phyloP scores from a whole-genome alignment of 2,113 vertebrate species.

The Syngnathus floridae region DNA sequence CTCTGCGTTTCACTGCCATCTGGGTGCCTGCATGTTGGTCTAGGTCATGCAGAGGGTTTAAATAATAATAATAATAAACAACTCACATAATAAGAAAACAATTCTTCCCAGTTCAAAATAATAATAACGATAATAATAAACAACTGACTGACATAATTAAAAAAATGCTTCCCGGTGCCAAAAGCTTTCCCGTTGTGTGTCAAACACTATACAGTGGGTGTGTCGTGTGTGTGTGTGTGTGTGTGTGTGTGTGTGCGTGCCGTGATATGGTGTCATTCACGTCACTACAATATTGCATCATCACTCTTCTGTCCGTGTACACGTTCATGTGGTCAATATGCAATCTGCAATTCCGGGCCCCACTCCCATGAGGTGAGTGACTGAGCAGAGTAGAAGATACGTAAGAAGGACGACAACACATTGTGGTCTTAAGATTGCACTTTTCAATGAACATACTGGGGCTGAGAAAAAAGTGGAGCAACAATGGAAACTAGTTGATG shows the following conservation, averaged over 20 bases:
- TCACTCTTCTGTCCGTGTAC: conserved; percentile 3
- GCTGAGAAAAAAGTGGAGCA: background rate
- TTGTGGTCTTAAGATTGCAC: background rate
- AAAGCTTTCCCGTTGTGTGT: background rate
- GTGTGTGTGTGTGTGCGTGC: no score
- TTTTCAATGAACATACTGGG: background rate
- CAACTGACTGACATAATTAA: background rate
- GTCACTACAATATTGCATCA: conserved; percentile 29
- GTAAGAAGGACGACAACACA: conserved; percentile 27
- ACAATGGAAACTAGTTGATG: background rate
- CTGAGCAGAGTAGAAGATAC: conserved; percentile 17
- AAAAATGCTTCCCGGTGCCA: background rate
- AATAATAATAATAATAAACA: no score
- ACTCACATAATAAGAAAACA: no score
- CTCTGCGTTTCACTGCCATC: no score
- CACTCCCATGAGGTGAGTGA: conserved; percentile 12
- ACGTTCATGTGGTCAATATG: conserved; percentile 24
- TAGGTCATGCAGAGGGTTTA: no score
- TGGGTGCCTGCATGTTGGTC: no score
- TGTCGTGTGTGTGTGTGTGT: background rate
- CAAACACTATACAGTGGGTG: background rate
- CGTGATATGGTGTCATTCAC: conserved; percentile 3
- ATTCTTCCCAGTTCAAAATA: no score
- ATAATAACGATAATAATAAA: no score
- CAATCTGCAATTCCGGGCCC: conserved; percentile 47